Evolutionary conservation across 1,140 invertebrate species (phyloP).

Genomic region (Drosophila takahashii): DNA sequence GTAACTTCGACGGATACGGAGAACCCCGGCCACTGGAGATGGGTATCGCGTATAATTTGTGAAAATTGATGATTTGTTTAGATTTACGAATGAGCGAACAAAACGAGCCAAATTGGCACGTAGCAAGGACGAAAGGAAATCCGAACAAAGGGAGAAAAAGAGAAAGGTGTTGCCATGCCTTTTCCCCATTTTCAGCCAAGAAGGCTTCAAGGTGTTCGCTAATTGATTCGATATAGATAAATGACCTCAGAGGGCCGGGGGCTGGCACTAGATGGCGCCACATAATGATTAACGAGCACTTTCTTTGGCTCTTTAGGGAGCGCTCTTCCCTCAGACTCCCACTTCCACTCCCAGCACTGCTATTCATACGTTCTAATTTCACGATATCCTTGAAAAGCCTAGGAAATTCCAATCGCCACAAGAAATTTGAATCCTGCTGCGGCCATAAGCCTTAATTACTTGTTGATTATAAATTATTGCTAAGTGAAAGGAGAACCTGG

Average conservation of each 20-base stretch:
- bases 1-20: slow-evolving; percentile 14
- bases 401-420: slow-evolving; percentile 17
- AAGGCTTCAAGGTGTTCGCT: slow-evolving; percentile 66
- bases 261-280: slow-evolving; percentile 41
- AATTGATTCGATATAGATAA: slow-evolving; percentile 83
- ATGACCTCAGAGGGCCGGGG: slow-evolving; percentile 58
- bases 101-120: slow-evolving; percentile 81
- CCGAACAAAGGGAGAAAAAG: slow-evolving; percentile 36
- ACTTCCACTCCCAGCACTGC: slow-evolving; percentile 11
- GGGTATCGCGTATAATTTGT: slow-evolving; percentile 76
- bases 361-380: slow-evolving; percentile 38
- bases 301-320: neutral
- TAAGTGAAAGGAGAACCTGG: slow-evolving; percentile 9
- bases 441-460: slow-evolving; percentile 63
- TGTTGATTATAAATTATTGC: slow-evolving; percentile 70
- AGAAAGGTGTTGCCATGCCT: slow-evolving; percentile 34
- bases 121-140: slow-evolving; percentile 56
- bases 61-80: slow-evolving; percentile 84
- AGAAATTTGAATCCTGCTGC: slow-evolving; percentile 29
- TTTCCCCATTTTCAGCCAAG: slow-evolving; percentile 6
- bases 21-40: neutral
- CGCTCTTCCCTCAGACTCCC: neutral
- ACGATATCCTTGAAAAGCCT: neutral
- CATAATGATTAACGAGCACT: slow-evolving; percentile 72
- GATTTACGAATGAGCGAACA: slow-evolving; percentile 81